Evolutionary conservation across 2,888 invertebrate species (phyloP).

Genomic region (Molanna angustata): DNA sequence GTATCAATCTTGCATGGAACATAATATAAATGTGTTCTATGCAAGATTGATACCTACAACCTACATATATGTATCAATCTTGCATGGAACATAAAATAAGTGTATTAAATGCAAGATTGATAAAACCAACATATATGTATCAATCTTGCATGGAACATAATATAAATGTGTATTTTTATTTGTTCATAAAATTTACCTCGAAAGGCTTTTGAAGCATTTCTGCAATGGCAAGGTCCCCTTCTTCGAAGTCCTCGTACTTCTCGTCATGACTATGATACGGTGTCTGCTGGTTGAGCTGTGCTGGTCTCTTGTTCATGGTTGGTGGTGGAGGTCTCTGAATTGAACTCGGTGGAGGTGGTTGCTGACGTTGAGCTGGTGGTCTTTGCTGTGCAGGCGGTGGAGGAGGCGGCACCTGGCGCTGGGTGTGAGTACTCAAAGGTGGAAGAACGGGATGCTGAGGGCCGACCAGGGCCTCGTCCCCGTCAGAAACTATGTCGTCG

Average conservation of each 20-base stretch:
- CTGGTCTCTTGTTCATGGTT: slow-evolving; percentile 43
- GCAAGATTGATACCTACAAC: too few relatives aligned
- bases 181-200: slow-evolving; percentile 42
- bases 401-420: slow-evolving; percentile 31
- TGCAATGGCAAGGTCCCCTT: slow-evolving; percentile 45
- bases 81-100: too few relatives aligned
- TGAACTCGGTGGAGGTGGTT: slow-evolving; percentile 37
- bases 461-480: slow-evolving; percentile 48
- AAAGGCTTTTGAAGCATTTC: slow-evolving; percentile 51
- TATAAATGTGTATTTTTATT: too few relatives aligned
- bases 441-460: slow-evolving; percentile 20
- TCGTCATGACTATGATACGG: slow-evolving; percentile 34
- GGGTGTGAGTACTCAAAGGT: slow-evolving; percentile 38
- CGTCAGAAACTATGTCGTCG: slow-evolving; percentile 62
- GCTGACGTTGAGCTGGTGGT: slow-evolving; percentile 37
- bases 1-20: too few relatives aligned
- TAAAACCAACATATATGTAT: too few relatives aligned
- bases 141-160: too few relatives aligned
- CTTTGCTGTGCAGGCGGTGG: slow-evolving; percentile 11
- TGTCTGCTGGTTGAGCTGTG: slow-evolving; percentile 41
- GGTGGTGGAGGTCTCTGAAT: slow-evolving; percentile 32
- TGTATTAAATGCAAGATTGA: too few relatives aligned
- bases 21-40: too few relatives aligned
- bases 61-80: too few relatives aligned
- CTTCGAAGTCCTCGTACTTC: slow-evolving; percentile 44